Evolutionary conservation across 2,797 vertebrate genomes (phyloP).

Genomic region (Lophura swinhoii): DNA sequence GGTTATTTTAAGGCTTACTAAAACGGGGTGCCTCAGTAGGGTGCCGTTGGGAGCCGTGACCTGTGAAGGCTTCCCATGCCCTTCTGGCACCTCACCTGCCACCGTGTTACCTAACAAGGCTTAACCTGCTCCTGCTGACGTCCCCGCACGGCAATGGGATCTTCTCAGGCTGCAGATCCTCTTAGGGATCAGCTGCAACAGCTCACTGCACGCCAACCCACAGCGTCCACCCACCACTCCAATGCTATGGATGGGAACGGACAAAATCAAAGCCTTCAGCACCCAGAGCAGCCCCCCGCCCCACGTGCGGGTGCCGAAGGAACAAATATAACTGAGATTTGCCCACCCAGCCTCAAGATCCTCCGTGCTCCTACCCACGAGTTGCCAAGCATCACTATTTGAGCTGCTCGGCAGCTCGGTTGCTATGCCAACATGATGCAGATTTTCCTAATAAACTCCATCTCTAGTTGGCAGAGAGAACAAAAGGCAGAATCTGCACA

Average conservation of each 20-base stretch:
- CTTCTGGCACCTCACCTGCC: slow-evolving; percentile 21
- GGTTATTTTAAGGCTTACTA: neutral
- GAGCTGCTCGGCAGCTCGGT: slow-evolving; percentile 52
- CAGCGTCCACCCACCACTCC: neutral
- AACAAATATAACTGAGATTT: neutral
- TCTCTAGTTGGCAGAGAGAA: slow-evolving; percentile 67
- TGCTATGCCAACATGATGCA: slow-evolving; percentile 75
- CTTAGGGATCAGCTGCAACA: slow-evolving; percentile 42
- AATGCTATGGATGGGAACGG: rapidly evolving
- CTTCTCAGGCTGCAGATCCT: slow-evolving; percentile 48
- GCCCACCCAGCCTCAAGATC: neutral
- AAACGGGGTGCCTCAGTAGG: neutral
- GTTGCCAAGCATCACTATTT: slow-evolving; percentile 44
- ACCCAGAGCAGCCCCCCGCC: neutral
- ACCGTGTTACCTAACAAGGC: slow-evolving; percentile 58
- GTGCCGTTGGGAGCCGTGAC: neutral
- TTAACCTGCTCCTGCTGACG: slow-evolving; percentile 55
- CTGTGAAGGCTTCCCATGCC: neutral
- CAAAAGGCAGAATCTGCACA: slow-evolving; percentile 61
- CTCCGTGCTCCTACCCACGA: slow-evolving; percentile 7
- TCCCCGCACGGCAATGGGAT: slow-evolving; percentile 15
- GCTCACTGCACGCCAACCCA: neutral
- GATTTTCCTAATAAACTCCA: slow-evolving; percentile 69
- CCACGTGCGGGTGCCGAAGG: neutral
- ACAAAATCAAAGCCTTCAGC: neutral